These are phyloP conservation scores for Maniola hyperantus DNA, from an alignment of 2,888 invertebrate species.

Conservation along the genomic window DNA sequence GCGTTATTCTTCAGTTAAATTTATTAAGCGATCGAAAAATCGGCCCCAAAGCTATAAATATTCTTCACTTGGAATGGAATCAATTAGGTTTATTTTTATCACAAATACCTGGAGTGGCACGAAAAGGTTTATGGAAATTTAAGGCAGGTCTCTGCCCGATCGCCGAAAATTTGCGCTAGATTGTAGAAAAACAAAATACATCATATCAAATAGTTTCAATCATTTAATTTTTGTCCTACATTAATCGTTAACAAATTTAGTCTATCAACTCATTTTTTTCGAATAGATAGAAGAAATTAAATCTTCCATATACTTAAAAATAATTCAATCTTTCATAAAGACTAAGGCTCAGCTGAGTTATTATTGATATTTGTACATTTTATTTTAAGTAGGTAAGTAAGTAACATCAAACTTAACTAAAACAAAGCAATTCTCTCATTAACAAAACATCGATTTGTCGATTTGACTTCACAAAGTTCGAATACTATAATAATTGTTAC, in stretches of 20 bases:
- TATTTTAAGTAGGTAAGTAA: too few species aligned
- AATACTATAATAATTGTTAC: neutral
- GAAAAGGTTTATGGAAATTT: neutral
- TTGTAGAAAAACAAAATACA: neutral
- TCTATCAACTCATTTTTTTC: constrained; percentile 29
- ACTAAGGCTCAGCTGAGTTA: constrained; percentile 25
- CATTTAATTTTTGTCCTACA: constrained; percentile 24
- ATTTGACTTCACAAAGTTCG: neutral
- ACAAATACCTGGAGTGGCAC: neutral
- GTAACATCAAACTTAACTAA: constrained; percentile 23
- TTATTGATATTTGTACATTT: constrained; percentile 32
- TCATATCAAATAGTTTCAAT: constrained; percentile 16
- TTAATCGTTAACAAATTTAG: constrained; percentile 32
- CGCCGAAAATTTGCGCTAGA: neutral
- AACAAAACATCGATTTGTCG: constrained; percentile 21
- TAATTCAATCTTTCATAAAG: constrained; percentile 24
- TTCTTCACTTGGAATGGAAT: neutral
- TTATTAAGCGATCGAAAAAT: too few species aligned
- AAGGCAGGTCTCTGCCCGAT: neutral
- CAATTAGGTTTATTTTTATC: neutral
- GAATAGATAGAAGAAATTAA: constrained; percentile 11
- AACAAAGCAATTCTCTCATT: constrained; percentile 14
- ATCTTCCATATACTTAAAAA: constrained; percentile 1
- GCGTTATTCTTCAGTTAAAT: too few species aligned
- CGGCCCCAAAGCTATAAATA: too few species aligned